Conservation (phyloP, 2,113 vertebrate species). For the Pygoscelis antarcticus region DNA sequence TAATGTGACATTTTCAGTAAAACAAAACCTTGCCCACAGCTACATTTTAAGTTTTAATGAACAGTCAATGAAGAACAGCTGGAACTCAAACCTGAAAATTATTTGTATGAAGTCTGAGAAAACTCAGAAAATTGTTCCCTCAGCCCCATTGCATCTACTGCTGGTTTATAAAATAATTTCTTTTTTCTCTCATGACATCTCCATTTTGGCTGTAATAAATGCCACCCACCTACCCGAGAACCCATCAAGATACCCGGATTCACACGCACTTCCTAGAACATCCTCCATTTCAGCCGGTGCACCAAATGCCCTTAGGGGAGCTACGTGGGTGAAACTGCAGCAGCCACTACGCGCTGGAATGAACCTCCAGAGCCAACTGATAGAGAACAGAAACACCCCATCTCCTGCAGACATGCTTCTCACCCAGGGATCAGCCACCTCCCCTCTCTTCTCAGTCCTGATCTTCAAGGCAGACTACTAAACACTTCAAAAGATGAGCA, state of each 20-base stretch:
- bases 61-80: not conserved
- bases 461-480: not conserved
- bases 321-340: constrained; percentile 39
- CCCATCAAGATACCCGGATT: not conserved
- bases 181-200: not conserved
- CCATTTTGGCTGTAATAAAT: not conserved
- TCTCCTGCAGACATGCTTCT: not conserved
- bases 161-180: not conserved
- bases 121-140: not conserved
- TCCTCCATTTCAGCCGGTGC: not conserved
- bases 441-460: not conserved
- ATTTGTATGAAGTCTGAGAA: not conserved
- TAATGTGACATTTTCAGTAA: not conserved
- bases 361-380: not conserved
- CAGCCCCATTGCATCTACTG: not conserved
- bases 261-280: not conserved
- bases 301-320: not conserved
- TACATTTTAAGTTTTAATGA: not conserved
- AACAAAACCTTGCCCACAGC: not conserved
- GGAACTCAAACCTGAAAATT: not conserved
- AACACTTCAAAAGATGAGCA: not conserved
- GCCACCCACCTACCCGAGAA: not conserved
- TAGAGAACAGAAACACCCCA: not conserved
- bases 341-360: not conserved
- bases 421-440: not conserved